Evolutionary conservation across 2,797 vertebrate genomes (phyloP).

Genomic region (Liparis tanakae): DNA sequence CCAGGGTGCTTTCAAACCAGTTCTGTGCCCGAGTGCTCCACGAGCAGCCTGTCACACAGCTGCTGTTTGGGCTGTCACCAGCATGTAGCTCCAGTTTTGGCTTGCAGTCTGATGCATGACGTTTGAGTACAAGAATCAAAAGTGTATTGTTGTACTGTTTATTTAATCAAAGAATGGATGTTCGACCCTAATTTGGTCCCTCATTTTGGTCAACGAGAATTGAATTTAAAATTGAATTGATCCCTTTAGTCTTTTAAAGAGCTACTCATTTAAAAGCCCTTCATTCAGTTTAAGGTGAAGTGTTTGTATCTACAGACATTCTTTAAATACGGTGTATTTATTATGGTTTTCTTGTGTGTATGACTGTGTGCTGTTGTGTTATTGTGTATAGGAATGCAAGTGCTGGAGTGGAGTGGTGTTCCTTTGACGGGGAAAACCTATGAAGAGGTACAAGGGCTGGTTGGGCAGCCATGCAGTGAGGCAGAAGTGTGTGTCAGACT

Average conservation of each 20-base stretch:
- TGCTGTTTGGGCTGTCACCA: conserved; percentile 49
- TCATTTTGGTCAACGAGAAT: background rate
- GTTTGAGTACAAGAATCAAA: conserved; percentile 23
- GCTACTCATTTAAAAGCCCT: conserved; percentile 6
- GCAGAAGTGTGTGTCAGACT: conserved; percentile 99
- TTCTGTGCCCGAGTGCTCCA: conserved; percentile 12
- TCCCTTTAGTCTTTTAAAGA: background rate
- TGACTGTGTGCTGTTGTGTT: conserved; percentile 9
- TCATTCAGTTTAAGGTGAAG: conserved; percentile 31
- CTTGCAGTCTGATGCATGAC: conserved; percentile 20
- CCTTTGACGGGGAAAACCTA: conserved; percentile 94
- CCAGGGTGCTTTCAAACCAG: conserved; percentile 20
- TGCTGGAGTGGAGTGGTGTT: conserved; percentile 96
- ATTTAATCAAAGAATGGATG: conserved; percentile 3
- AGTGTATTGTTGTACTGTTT: conserved; percentile 16
- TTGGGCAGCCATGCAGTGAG: conserved; percentile 91
- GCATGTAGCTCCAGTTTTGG: conserved; percentile 31
- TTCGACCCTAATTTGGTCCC: conserved; percentile 6
- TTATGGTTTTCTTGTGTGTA: conserved; percentile 5
- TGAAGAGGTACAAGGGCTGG: conserved; percentile 95
- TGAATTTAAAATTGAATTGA: background rate
- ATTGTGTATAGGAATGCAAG: conserved; percentile 92
- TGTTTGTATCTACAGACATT: background rate
- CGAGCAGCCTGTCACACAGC: conserved; percentile 48
- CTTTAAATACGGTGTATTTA: background rate